Evolutionary conservation across 64 coral and sea anemone species (phyloP), one percentile per base, ranked within the genome.

Genomic region (Cladopsammia gracilis): DNA sequence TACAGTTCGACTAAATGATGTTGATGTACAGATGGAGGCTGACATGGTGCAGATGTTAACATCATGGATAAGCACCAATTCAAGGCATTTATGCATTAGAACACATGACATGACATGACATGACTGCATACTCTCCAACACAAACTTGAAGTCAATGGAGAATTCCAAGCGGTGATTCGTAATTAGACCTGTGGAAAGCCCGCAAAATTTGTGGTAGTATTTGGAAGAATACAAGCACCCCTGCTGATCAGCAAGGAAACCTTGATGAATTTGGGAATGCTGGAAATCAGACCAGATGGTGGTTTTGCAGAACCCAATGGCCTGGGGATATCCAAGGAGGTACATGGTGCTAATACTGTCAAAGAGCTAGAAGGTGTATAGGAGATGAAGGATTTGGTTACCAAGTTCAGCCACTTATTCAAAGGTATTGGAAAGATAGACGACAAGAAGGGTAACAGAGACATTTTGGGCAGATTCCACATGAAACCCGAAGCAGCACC

Each of bases 51-150:
- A 23, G 90, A 92, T 48, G 93, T 95, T 44, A 95, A 77, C 48
- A 58, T 90, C 24, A 91, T 90, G 88, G 79, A 86, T 66, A 50
- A 96, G 79, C 83, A 96, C 16, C 93, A 95, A 25, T 95, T 90
- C 26, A 90, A 95, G 76, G 88, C 79, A 20, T 77, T 87, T 42
- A 11, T 69, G 10, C 51, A 83, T 18, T 34, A 62, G 85, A 23
- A 58, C 67, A 12, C 45, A 58, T 26, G 68, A 65, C 3, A 60
- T n/a, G 71, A 61, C 65, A 93, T 64, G 9, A 59, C 43, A 11
- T 89, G 60, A 26, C 22, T 96, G 52, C 72, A 64, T 11, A 93
- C 85, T 16, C 48, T 96, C 14, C 77, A 96, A 25, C 43, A 92
- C 70, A 81, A 64, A 71, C 61, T 93, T 20, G 53, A 84, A n/a